Percentiles rank a stretch among this genome's conserved stretches.
Evolutionary conservation across 2,797 vertebrate species (phyloP).

Genomic region (Threskiornis aethiopicus): DNA sequence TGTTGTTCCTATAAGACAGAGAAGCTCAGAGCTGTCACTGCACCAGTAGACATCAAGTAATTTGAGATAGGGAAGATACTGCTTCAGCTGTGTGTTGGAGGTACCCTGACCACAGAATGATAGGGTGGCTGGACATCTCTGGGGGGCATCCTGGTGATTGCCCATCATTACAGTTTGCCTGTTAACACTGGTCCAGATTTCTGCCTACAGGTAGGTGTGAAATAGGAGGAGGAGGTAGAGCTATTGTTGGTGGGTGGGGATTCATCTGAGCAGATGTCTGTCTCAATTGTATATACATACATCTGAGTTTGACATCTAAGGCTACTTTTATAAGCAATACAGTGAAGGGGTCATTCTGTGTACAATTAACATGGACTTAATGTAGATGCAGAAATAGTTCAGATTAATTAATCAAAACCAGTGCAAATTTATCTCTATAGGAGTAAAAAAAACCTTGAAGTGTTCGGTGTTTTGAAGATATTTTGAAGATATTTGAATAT

Average conservation of each 20-base stretch:
- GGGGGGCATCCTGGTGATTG: background rate
- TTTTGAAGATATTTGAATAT: background rate
- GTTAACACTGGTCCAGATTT: background rate
- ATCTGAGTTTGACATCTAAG: background rate
- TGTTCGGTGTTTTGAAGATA: background rate
- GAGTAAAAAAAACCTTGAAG: background rate
- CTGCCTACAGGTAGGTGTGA: background rate
- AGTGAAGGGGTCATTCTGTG: background rate
- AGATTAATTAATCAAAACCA: background rate
- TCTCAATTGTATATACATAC: accelerated
- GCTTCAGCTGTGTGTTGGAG: background rate
- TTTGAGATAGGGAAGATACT: background rate
- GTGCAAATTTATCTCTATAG: background rate
- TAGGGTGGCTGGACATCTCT: background rate
- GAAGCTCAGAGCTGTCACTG: background rate
- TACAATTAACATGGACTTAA: background rate
- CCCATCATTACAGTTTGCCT: background rate
- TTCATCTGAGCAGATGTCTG: background rate
- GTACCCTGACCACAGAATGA: background rate
- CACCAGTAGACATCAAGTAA: background rate
- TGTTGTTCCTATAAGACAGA: background rate
- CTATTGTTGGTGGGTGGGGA: background rate
- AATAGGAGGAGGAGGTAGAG: background rate
- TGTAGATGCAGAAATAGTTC: background rate
- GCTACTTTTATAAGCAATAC: background rate